These are phyloP conservation scores for Dipodomys merriami DNA, from an alignment of 2,113 vertebrate species.

Conservation along the genomic window DNA sequence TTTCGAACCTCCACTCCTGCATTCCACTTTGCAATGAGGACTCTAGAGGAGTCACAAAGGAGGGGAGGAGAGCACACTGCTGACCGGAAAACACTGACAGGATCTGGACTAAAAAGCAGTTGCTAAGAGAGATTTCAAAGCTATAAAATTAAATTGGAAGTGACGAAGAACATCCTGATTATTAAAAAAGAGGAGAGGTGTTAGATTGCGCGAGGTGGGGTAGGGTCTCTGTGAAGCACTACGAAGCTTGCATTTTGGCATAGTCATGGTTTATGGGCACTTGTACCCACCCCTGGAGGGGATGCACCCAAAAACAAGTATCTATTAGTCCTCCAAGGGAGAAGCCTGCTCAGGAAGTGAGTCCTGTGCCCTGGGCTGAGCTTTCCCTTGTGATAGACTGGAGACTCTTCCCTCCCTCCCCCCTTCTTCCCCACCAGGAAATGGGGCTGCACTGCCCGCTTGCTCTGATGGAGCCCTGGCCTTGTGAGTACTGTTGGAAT, in stretches of 20 bases:
- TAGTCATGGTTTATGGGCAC: background rate
- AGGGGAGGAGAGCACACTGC: rapidly evolving
- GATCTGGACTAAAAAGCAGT: too few relatives aligned
- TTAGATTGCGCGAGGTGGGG: background rate
- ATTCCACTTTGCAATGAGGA: background rate
- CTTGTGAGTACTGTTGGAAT: rapidly evolving
- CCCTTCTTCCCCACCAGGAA: too few relatives aligned
- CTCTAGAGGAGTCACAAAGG: background rate
- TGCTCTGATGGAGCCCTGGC: background rate
- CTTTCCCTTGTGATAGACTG: background rate
- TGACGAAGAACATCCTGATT: background rate
- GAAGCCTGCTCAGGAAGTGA: background rate
- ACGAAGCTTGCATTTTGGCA: background rate
- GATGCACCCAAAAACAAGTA: too few relatives aligned
- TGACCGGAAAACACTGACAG: rapidly evolving
- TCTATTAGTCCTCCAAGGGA: slow-evolving; percentile 21
- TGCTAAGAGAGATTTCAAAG: background rate
- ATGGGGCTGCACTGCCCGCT: too few relatives aligned
- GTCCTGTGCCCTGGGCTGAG: slow-evolving; percentile 22
- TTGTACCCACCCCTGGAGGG: background rate
- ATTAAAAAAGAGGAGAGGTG: background rate
- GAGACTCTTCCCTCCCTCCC: background rate
- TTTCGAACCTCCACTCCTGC: too few relatives aligned
- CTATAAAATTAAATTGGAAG: background rate
- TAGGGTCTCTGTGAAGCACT: background rate